phyloP scores from a whole-genome alignment of 2,113 vertebrate genomes.

The Tupaia tana region DNA sequence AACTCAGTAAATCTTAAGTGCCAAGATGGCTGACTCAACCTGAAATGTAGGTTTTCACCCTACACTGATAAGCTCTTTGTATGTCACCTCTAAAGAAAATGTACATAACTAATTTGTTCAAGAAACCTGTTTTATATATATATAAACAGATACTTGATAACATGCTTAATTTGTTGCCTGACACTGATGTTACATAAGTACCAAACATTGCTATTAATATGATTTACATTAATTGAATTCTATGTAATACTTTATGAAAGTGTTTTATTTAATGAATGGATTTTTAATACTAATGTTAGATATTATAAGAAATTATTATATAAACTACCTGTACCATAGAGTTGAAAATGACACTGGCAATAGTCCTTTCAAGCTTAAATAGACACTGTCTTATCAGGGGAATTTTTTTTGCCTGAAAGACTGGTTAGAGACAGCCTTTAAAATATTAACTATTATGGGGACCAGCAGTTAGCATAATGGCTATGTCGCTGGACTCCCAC shows the following conservation, averaged over 20 bases:
- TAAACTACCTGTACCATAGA: slow-evolving; percentile 14
- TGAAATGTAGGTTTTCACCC: not conserved
- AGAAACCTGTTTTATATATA: not conserved
- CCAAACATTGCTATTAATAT: slow-evolving; percentile 55
- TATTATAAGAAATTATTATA: slow-evolving; percentile 39
- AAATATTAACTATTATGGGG: slow-evolving; percentile 26
- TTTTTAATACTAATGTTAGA: slow-evolving; percentile 54
- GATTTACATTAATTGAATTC: slow-evolving; percentile 67
- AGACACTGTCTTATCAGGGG: slow-evolving; percentile 17
- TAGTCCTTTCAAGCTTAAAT: slow-evolving; percentile 34
- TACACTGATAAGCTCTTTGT: slow-evolving; percentile 50
- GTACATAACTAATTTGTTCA: slow-evolving; percentile 52
- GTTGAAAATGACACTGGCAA: not conserved
- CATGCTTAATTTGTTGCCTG: slow-evolving; percentile 60
- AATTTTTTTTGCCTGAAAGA: not conserved
- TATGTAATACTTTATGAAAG: slow-evolving; percentile 58
- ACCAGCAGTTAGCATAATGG: too few species aligned
- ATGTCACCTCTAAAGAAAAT: slow-evolving; percentile 28
- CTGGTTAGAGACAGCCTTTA: not conserved
- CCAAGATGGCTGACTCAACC: not conserved
- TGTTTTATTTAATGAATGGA: slow-evolving; percentile 56
- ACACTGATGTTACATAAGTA: slow-evolving; percentile 58
- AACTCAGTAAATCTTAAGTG: slow-evolving; percentile 13
- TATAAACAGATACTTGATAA: slow-evolving; percentile 61
- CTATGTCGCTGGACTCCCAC: too few species aligned